A percentile compares a stretch with the other conserved stretches of the same genome.
These are phyloP conservation scores for Hemicrepidius hirtus DNA, from an alignment of 2,888 invertebrate species.

Conservation along the genomic window DNA sequence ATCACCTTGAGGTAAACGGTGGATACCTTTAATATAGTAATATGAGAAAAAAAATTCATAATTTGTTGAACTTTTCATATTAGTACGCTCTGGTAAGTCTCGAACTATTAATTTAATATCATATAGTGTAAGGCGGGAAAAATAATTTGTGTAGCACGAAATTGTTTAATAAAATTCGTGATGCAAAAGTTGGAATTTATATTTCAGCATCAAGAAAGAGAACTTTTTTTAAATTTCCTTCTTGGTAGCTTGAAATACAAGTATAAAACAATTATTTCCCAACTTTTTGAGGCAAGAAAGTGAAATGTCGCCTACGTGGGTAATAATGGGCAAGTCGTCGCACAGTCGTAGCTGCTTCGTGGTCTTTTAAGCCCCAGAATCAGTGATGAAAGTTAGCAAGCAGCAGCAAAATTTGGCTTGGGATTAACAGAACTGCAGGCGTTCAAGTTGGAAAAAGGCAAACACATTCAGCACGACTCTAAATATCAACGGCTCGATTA, in stretches of 20 bases:
- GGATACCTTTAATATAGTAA: no score
- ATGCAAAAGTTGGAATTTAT: neutral
- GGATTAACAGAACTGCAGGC: neutral
- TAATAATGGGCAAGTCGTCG: constrained; percentile 9
- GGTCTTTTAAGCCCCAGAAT: neutral
- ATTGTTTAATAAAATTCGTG: constrained; percentile 3
- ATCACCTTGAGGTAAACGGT: neutral
- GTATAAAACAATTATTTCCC: constrained; percentile 12
- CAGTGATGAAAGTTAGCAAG: neutral
- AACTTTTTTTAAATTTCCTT: constrained; percentile 6
- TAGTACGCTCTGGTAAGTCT: neutral
- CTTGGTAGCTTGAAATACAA: neutral
- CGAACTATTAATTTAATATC: neutral
- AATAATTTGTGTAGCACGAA: neutral
- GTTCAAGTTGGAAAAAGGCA: constrained; percentile 15
- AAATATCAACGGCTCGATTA: constrained; percentile 38
- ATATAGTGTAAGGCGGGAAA: neutral
- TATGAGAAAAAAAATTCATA: neutral
- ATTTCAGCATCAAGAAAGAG: neutral
- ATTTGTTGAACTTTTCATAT: neutral
- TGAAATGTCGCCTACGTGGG: constrained; percentile 19
- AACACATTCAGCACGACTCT: constrained; percentile 34
- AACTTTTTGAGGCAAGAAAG: constrained; percentile 19
- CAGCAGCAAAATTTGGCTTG: neutral
- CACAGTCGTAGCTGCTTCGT: neutral